These are phyloP conservation scores for Cirrhinus mrigala DNA, from an alignment of 2,797 vertebrate species.

Conservation along the genomic window DNA sequence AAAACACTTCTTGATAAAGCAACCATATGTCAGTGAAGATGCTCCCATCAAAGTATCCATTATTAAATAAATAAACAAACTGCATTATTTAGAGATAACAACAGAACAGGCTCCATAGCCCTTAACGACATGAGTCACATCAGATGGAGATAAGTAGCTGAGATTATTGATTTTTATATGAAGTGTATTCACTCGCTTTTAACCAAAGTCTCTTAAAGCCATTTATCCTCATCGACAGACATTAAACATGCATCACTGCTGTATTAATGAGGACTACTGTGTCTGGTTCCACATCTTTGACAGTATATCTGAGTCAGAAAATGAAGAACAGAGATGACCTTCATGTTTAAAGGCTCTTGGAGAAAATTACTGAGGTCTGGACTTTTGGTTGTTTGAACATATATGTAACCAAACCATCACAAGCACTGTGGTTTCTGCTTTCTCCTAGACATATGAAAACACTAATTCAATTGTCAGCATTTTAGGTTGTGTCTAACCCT, in stretches of 20 bases:
- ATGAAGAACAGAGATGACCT: constrained; percentile 31
- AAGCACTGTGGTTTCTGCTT: constrained; percentile 9
- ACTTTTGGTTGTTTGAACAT: constrained; percentile 55
- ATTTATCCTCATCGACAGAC: constrained; percentile 47
- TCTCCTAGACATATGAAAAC: constrained; percentile 56
- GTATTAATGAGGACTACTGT: constrained; percentile 29
- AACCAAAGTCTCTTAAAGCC: constrained; percentile 60
- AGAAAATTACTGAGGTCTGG: constrained; percentile 20
- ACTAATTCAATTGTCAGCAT: constrained; percentile 78
- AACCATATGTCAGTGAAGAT: background rate
- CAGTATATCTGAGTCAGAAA: constrained; percentile 21
- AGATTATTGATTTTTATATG: constrained; percentile 66
- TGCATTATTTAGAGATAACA: constrained; percentile 55
- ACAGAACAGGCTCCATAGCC: constrained; percentile 62
- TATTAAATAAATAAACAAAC: constrained; percentile 32
- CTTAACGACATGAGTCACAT: constrained; percentile 67
- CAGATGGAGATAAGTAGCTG: constrained; percentile 64
- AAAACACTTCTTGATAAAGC: background rate
- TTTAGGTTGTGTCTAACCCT: constrained; percentile 68
- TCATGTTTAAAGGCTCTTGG: background rate
- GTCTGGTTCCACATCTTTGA: constrained; percentile 33
- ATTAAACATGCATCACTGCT: constrained; percentile 50
- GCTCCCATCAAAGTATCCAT: background rate
- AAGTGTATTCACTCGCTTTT: constrained; percentile 56
- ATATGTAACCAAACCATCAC: constrained; percentile 51